These are phyloP conservation scores for Malacoctenus gilli DNA, from an alignment of 2,797 vertebrate genomes.

Conservation along the genomic window DNA sequence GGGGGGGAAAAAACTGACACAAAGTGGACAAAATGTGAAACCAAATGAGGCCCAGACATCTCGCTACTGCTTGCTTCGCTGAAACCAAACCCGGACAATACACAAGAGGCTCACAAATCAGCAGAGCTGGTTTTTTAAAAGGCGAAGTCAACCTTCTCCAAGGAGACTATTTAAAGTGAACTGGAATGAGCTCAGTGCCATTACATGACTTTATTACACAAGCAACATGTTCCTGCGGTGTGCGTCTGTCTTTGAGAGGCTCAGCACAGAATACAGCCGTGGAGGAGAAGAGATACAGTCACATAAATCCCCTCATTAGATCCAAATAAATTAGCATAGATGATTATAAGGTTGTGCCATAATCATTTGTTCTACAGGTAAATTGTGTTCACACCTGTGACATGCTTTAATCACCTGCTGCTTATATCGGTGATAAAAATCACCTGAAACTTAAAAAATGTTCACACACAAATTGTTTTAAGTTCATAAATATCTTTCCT, in stretches of 20 bases:
- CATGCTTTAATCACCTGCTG: too few species aligned
- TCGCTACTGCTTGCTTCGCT: conserved; percentile 70
- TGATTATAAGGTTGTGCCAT: too few species aligned
- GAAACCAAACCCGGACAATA: conserved; percentile 56
- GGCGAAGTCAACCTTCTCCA: conserved; percentile 64
- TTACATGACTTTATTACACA: conserved; percentile 63
- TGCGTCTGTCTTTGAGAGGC: conserved; percentile 33
- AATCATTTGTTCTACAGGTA: too few species aligned
- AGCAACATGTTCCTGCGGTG: conserved; percentile 54
- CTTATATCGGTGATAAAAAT: too few species aligned
- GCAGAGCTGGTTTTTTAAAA: conserved; percentile 59
- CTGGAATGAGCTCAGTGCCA: conserved; percentile 63
- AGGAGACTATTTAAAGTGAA: conserved; percentile 66
- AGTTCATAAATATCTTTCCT: too few species aligned
- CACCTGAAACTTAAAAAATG: too few species aligned
- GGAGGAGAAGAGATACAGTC: conserved; percentile 7
- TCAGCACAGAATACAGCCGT: conserved; percentile 16
- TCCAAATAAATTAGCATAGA: too few species aligned
- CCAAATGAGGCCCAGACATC: conserved; percentile 58
- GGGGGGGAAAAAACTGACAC: conserved; percentile 33
- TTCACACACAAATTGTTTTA: too few species aligned
- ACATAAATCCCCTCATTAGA: too few species aligned
- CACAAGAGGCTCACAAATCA: conserved; percentile 68
- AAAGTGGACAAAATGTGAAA: conserved; percentile 66
- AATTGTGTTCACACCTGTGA: too few species aligned